A percentile compares a stretch with the other conserved stretches of the same genome.
These are phyloP conservation scores for Calameuta pallipes DNA, from an alignment of 2,888 invertebrate genomes.

Conservation along the genomic window DNA sequence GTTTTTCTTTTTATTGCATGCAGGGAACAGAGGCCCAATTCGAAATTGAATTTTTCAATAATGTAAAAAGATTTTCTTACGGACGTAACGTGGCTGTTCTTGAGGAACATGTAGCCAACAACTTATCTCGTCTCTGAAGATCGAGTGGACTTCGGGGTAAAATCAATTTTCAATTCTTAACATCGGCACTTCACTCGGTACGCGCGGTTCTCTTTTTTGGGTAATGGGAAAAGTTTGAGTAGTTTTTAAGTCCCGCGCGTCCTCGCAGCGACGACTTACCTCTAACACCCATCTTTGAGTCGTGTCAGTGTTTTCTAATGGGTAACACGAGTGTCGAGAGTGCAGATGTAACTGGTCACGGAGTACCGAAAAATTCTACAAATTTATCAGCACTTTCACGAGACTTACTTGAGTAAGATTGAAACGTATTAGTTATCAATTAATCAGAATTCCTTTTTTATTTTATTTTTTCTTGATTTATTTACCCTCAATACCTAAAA, in stretches of 20 bases:
- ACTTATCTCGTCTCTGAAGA: background rate
- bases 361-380: background rate
- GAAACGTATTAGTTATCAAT: background rate
- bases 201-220: background rate
- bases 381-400: background rate
- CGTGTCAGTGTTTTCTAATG: background rate
- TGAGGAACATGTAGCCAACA: background rate
- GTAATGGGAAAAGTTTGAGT: background rate
- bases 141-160: background rate
- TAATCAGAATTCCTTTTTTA: no score
- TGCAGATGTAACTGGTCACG: background rate
- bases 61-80: background rate
- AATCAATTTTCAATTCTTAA: background rate
- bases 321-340: no score
- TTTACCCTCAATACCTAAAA: background rate
- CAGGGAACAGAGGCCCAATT: background rate
- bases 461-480: background rate
- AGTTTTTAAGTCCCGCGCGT: background rate
- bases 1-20: background rate
- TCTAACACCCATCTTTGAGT: background rate
- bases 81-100: background rate
- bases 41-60: background rate
- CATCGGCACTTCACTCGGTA: background rate
- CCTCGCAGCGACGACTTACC: background rate
- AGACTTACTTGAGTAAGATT: background rate